Percentiles rank a stretch among this genome's conserved stretches.
Conservation (phyloP, 2,888 invertebrate species). For the Parnassius apollo region DNA sequence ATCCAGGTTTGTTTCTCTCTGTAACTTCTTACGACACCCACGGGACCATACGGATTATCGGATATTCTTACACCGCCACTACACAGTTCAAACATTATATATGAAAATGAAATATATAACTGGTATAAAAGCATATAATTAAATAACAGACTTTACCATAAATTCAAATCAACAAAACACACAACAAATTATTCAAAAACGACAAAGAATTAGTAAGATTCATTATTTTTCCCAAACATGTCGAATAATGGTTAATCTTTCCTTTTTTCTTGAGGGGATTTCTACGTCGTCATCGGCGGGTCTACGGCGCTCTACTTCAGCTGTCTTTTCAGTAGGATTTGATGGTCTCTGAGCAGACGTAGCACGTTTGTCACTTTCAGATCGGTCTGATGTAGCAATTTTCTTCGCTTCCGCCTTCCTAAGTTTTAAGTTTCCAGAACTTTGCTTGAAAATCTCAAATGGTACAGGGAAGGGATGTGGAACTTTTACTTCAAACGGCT, state of each 20-base stretch:
- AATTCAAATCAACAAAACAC: slow-evolving; percentile 22
- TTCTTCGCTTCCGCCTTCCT: slow-evolving; percentile 44
- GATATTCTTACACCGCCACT: too few species aligned
- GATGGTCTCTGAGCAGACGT: slow-evolving; percentile 45
- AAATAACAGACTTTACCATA: slow-evolving; percentile 28
- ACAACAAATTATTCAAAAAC: slow-evolving; percentile 31
- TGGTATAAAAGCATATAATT: slow-evolving; percentile 24
- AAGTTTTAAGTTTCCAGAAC: slow-evolving; percentile 28
- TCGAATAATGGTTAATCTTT: slow-evolving; percentile 47
- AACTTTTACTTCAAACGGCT: slow-evolving; percentile 40
- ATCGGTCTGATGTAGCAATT: slow-evolving; percentile 32
- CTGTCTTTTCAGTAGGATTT: slow-evolving; percentile 46
- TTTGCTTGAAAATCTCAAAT: too few species aligned
- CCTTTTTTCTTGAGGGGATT: slow-evolving; percentile 39
- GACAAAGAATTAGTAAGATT: slow-evolving; percentile 30
- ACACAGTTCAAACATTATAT: too few species aligned
- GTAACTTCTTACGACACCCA: too few species aligned
- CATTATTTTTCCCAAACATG: slow-evolving; percentile 55
- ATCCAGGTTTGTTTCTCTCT: too few species aligned
- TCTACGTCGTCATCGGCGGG: slow-evolving; percentile 42
- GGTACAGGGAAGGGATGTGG: slow-evolving; percentile 46
- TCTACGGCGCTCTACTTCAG: slow-evolving; percentile 39
- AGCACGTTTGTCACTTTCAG: slow-evolving; percentile 39
- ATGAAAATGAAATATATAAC: background rate
- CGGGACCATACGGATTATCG: too few species aligned